A percentile compares a stretch with the other conserved stretches of the same genome.
Conservation (phyloP, 2,888 invertebrate species). For the Rotaria magnacalcarata region DNA sequence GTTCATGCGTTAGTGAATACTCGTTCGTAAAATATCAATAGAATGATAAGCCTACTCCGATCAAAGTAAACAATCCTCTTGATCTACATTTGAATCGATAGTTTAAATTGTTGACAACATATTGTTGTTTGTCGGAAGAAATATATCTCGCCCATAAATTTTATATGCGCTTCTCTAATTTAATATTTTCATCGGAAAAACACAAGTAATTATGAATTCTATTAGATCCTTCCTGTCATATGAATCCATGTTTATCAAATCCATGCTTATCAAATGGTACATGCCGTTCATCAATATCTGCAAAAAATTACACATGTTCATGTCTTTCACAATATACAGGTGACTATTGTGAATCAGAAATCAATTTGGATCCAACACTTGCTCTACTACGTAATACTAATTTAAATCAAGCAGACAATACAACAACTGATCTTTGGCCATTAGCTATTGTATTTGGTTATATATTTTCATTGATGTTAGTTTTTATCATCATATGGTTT, state of each 20-base stretch:
- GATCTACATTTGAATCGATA: too few species aligned
- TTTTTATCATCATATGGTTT: conserved; percentile 45
- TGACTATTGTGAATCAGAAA: conserved; percentile 33
- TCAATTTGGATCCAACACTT: neutral
- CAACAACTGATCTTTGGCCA: conserved; percentile 38
- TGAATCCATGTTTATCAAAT: conserved; percentile 25
- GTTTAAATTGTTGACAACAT: too few species aligned
- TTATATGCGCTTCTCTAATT: too few species aligned
- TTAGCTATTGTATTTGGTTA: conserved; percentile 46
- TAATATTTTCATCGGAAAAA: too few species aligned
- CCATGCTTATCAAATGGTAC: conserved; percentile 29
- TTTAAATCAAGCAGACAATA: neutral
- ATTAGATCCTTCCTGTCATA: neutral
- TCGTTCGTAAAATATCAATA: too few species aligned
- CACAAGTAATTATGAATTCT: neutral
- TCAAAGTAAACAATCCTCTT: too few species aligned
- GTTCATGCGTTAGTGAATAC: too few species aligned
- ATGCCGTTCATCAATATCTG: neutral
- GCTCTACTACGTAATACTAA: neutral
- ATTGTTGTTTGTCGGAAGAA: too few species aligned
- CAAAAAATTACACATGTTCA: conserved; percentile 40
- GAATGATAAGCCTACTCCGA: too few species aligned
- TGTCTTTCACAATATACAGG: conserved; percentile 40
- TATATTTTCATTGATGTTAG: conserved; percentile 44
- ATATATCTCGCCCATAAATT: too few species aligned